Conservation (phyloP, 2,113 vertebrate species). For the Calypte anna region DNA sequence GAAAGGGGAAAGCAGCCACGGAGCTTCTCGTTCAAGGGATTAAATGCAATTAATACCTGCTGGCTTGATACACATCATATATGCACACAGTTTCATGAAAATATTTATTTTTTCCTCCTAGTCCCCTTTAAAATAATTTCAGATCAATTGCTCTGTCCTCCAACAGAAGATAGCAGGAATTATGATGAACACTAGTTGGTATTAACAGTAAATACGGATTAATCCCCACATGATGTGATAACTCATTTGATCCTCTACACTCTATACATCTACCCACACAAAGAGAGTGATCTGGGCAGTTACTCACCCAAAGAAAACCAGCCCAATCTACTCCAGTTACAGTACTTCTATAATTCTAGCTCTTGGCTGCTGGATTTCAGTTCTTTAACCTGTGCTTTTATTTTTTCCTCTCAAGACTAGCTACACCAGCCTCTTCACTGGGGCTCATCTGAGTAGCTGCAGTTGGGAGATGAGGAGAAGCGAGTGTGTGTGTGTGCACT, state of each 20-base stretch:
- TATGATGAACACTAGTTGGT: background rate
- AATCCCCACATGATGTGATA: accelerated
- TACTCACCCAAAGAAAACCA: background rate
- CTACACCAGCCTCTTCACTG: background rate
- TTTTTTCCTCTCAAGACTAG: background rate
- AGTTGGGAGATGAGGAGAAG: background rate
- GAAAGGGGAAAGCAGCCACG: background rate
- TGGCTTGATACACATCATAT: background rate
- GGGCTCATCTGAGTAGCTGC: background rate
- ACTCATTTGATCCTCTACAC: background rate
- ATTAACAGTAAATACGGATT: background rate
- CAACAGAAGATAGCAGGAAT: background rate
- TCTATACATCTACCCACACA: background rate
- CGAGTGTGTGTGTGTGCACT: accelerated
- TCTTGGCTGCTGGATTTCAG: background rate
- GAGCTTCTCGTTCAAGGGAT: conserved; percentile 23
- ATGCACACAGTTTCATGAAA: background rate
- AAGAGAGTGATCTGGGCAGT: background rate
- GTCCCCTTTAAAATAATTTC: background rate
- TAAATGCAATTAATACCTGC: background rate
- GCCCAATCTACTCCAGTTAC: background rate
- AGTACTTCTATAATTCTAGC: background rate
- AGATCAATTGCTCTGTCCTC: background rate
- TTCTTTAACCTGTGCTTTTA: background rate
- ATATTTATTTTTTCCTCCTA: background rate